These are phyloP conservation scores for Pipistrellus pipistrellus DNA, from an alignment of 2,797 vertebrate genomes.

Conservation along the genomic window DNA sequence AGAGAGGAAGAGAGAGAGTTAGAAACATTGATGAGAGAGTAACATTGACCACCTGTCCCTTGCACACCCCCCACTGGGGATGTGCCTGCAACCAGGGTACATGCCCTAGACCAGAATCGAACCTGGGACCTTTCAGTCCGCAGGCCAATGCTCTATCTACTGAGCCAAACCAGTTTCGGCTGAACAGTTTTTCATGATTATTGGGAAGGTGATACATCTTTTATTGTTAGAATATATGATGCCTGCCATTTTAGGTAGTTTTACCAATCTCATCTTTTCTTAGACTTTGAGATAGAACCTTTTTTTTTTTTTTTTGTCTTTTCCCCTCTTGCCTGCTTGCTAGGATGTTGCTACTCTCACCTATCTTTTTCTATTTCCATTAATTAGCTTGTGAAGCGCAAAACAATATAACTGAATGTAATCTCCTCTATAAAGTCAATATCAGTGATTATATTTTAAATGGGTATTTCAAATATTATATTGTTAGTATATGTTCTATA, in stretches of 20 bases:
- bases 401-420: not conserved
- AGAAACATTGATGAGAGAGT: no score
- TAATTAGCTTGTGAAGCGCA: not conserved
- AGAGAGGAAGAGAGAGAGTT: no score
- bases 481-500: not conserved
- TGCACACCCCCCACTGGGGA: no score
- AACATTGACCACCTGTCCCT: no score
- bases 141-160: no score
- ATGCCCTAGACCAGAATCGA: no score
- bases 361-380: not conserved
- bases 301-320: not conserved
- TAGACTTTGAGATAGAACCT: not conserved
- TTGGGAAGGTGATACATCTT: not conserved
- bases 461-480: conserved; percentile 1
- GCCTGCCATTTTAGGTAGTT: not conserved
- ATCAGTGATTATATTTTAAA: conserved; percentile 37
- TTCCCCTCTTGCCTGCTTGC: not conserved
- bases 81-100: no score
- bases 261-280: not conserved
- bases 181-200: not conserved
- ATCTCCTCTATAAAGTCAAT: not conserved
- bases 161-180: no score
- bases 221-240: not conserved
- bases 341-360: not conserved
- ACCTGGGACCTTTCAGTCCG: no score